A percentile compares a stretch with the other conserved stretches of the same genome.
phyloP scores from a whole-genome alignment of 2,797 vertebrate species.

The Cyprinodon diabolis region DNA sequence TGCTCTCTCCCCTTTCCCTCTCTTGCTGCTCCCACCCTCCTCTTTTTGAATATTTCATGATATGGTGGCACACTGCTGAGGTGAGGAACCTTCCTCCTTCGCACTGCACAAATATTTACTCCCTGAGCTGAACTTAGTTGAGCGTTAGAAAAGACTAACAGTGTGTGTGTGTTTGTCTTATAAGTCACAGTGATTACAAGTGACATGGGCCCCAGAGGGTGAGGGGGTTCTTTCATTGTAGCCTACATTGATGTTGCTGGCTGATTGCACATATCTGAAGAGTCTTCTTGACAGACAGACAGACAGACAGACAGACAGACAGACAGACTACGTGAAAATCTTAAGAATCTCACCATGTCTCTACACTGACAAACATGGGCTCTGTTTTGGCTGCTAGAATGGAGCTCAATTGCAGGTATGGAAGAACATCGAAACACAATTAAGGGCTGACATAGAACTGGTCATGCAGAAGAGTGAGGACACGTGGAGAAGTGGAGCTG shows the following conservation, averaged over 20 bases:
- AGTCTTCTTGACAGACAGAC: slow-evolving; percentile 5
- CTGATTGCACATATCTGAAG: slow-evolving; percentile 74
- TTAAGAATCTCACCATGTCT: slow-evolving; percentile 52
- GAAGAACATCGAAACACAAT: slow-evolving; percentile 96
- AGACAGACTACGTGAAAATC: slow-evolving; percentile 10
- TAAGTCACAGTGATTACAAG: slow-evolving; percentile 85
- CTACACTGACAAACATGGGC: slow-evolving; percentile 88
- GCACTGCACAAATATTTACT: slow-evolving; percentile 92
- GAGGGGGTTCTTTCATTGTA: slow-evolving; percentile 68
- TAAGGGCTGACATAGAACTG: slow-evolving; percentile 87
- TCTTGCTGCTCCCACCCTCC: slow-evolving; percentile 36
- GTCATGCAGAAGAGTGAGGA: slow-evolving; percentile 83
- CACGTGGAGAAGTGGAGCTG: slow-evolving; percentile 35
- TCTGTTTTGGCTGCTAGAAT: slow-evolving; percentile 91
- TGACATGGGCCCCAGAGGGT: slow-evolving; percentile 83
- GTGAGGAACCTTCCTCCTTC: slow-evolving; percentile 84
- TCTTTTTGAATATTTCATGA: slow-evolving; percentile 94
- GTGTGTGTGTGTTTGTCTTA: slow-evolving; percentile 72
- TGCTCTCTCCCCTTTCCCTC: slow-evolving; percentile 27
- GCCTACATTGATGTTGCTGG: slow-evolving; percentile 68
- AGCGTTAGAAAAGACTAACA: slow-evolving; percentile 57
- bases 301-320: background rate
- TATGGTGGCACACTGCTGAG: slow-evolving; percentile 80
- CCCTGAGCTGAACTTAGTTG: slow-evolving; percentile 73
- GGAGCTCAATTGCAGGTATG: slow-evolving; percentile 86